Evolutionary conservation across 2,113 vertebrate species (phyloP).

Genomic region (Rostratula benghalensis): DNA sequence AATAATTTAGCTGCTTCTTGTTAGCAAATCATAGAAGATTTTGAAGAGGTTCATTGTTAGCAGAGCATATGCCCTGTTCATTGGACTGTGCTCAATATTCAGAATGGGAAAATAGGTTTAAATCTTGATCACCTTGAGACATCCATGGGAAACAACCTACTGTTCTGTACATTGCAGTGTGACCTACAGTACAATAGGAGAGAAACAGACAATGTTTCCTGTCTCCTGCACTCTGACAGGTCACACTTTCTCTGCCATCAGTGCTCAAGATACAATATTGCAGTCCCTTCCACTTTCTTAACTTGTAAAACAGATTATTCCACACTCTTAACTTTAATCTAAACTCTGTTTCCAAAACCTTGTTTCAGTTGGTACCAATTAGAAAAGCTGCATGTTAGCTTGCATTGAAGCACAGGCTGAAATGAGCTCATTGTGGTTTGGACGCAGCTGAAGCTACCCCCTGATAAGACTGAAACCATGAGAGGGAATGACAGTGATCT

Average conservation of each 20-base stretch:
- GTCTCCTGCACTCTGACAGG: not conserved
- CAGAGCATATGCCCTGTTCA: not conserved
- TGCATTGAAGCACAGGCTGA: not conserved
- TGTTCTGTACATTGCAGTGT: not conserved
- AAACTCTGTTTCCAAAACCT: not conserved
- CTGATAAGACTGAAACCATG: not conserved
- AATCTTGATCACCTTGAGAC: not conserved
- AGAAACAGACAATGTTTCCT: not conserved
- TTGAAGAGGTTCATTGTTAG: not conserved
- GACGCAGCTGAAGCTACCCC: not conserved
- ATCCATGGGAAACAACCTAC: not conserved
- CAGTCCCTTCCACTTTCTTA: too few species aligned
- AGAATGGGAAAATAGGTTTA: not conserved
- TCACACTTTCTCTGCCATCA: not conserved
- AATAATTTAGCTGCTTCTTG: not conserved
- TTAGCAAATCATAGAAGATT: not conserved
- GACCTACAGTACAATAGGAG: not conserved
- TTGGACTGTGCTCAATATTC: not conserved
- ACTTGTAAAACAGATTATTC: too few species aligned
- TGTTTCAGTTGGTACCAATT: not conserved
- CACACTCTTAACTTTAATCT: not conserved
- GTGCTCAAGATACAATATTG: not conserved
- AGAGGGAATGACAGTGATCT: not conserved
- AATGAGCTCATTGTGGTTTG: not conserved
- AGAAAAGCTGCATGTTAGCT: not conserved